These are phyloP conservation scores for Tipula unca DNA, from an alignment of 2,888 invertebrate genomes.

Conservation along the genomic window DNA sequence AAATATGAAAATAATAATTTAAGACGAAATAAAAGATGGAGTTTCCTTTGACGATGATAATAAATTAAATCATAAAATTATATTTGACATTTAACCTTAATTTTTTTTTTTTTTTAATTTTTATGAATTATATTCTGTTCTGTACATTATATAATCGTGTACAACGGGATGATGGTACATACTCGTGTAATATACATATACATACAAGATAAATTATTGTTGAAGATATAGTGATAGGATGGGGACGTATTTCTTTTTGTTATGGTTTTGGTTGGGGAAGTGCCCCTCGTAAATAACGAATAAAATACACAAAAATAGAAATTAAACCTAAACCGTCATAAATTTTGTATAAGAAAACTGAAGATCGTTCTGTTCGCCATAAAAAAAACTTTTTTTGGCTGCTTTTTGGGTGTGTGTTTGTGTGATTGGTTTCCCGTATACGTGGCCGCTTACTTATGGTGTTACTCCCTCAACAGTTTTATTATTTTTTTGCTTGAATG, in stretches of 20 bases:
- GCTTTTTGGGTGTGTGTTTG: neutral
- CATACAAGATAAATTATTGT: neutral
- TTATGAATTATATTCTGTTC: neutral
- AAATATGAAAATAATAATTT: neutral
- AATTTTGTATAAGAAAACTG: neutral
- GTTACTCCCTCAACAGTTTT: neutral
- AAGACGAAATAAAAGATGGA: neutral
- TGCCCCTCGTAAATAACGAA: neutral
- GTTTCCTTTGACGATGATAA: neutral
- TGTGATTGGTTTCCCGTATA: neutral
- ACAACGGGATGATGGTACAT: neutral
- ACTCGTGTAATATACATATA: neutral
- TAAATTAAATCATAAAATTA: constrained; percentile 8
- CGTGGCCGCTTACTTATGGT: neutral
- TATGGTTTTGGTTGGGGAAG: neutral
- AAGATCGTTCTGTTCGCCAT: neutral
- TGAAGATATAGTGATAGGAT: neutral
- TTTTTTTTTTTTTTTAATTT: neutral
- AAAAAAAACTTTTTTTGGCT: neutral
- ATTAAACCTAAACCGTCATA: neutral
- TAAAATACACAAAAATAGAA: neutral
- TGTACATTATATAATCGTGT: neutral
- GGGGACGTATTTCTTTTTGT: neutral
- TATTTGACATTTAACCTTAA: neutral
- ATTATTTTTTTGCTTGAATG: neutral